Percentiles rank a stretch among this genome's conserved stretches.
These are phyloP conservation scores for Eupithecia centaureata DNA, from an alignment of 2,888 invertebrate species.

Conservation along the genomic window DNA sequence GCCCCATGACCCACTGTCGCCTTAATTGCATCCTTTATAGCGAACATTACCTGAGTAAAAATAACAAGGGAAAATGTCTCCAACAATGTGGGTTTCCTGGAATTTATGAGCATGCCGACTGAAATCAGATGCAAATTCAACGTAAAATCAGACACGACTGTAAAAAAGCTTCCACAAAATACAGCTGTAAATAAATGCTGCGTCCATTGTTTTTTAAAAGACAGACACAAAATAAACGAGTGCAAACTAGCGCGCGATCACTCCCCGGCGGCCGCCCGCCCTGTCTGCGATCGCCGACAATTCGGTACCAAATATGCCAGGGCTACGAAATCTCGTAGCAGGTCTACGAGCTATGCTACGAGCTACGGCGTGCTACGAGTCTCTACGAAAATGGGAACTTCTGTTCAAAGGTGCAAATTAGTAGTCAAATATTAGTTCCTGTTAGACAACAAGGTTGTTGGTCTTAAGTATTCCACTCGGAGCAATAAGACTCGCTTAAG, in stretches of 20 bases:
- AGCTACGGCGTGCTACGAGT: conserved; percentile 22
- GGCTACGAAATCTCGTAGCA: conserved; percentile 26
- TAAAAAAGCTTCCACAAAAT: conserved; percentile 7
- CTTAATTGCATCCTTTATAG: conserved; percentile 41
- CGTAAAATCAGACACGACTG: neutral
- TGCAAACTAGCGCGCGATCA: conserved; percentile 18
- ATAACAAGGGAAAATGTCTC: conserved; percentile 1
- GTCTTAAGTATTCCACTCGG: conserved; percentile 27
- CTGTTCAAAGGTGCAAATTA: conserved; percentile 30
- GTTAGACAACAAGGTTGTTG: conserved; percentile 24
- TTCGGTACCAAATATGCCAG: conserved; percentile 21
- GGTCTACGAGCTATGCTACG: conserved; percentile 23
- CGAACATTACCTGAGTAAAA: conserved; percentile 9
- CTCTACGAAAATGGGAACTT: conserved; percentile 22
- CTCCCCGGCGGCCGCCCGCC: conserved; percentile 23
- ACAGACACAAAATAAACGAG: conserved; percentile 20
- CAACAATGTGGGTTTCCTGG: neutral
- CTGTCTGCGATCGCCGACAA: conserved; percentile 30
- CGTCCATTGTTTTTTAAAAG: conserved; percentile 11
- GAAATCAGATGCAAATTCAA: conserved; percentile 3
- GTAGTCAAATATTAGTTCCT: conserved; percentile 30
- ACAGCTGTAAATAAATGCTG: conserved; percentile 12
- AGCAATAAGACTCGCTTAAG: conserved; percentile 13
- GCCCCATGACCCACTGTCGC: conserved; percentile 27
- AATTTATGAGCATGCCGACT: neutral